Conservation (phyloP, 2,797 vertebrate species). For the Ambastaia sidthimunki region DNA sequence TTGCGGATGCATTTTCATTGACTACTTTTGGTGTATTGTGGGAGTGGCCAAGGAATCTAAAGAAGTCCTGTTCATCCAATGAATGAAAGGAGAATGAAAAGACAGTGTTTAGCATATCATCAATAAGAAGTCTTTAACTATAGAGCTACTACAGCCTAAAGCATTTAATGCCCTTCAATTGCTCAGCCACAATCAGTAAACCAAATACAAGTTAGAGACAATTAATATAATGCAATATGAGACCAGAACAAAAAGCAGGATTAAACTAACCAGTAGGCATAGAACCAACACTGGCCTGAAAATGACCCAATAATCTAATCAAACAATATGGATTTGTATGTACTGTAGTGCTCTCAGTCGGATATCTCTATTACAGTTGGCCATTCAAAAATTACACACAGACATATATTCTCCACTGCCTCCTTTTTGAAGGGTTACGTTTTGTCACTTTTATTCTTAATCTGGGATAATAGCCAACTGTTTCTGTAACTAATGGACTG, state of each 20-base stretch:
- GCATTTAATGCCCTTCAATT: conserved; percentile 9
- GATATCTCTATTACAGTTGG: not conserved
- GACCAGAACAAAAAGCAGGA: conserved; percentile 14
- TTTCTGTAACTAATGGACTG: not conserved
- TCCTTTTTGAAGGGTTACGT: not conserved
- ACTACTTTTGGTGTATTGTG: not conserved
- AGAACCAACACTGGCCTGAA: conserved; percentile 20
- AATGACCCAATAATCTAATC: conserved; percentile 27
- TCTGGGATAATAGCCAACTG: not conserved
- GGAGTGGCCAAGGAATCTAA: not conserved
- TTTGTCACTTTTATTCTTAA: not conserved
- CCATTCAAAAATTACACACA: not conserved
- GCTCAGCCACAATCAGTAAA: conserved; percentile 14
- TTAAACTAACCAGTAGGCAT: conserved; percentile 23
- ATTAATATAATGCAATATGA: conserved; percentile 40
- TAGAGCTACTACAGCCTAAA: conserved; percentile 3
- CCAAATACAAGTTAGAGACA: not conserved
- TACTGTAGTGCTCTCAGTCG: not conserved
- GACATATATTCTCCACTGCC: not conserved
- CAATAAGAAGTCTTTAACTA: not conserved
- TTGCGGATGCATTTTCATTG: not conserved
- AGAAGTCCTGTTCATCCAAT: not conserved
- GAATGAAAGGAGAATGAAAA: not conserved
- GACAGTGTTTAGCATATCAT: too few species aligned
- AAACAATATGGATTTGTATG: conserved; percentile 7